Base-by-base conservation (phyloP, 1,140 invertebrate species). In the Drosophila sechellia region DNA sequence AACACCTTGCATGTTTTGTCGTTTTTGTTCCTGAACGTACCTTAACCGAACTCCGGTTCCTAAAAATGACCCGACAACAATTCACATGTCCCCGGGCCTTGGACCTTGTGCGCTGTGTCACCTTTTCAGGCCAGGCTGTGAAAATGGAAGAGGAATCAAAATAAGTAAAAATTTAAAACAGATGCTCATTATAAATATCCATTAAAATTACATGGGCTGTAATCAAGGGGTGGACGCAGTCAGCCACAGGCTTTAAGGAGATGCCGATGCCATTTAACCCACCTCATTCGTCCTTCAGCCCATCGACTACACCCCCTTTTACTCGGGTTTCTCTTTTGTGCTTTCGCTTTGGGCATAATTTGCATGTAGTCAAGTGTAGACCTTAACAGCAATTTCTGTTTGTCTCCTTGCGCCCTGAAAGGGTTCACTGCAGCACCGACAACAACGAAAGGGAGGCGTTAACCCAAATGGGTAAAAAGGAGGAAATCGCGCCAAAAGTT, bases 131-230 rank as follows among this genome's bases (percentile, higher is more conserved):
- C 52, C 17, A 17, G 45, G 57, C 17, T 0, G 17, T 2, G 1
- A 49, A 39, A 35, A 39, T 48, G 12, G 40, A 48, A 22, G 71
- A 40, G 46, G 34, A 15, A n/a, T 5, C 5, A 57, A 22, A 73
- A 45, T 43, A 69, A 57, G 69, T 79, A 60, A 79, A 87, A 70
- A 49, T 79, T 87, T 76, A 76, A 75, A 87, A 81, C 65, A 81
- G 83, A 65, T 86, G 70, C 83, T 86, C 81, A 86, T 86, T 86
- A 86, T 86, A 81, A 85, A 89, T 87, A 83, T 89, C 75, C 83
- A 89, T 87, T 83, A 87, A 87, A 87, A 87, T 87, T 79, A 89
- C 72, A 87, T 70, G 83, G 77, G 53, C 48, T 77, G 80, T 77
- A 70, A 71, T 71, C 68, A 71, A 70, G 65, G 65, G 68, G 49